Percentiles rank a stretch among this genome's conserved stretches.
Evolutionary conservation across 2,888 invertebrate species (phyloP).

Genomic region (Drosophila pseudotakahashii): DNA sequence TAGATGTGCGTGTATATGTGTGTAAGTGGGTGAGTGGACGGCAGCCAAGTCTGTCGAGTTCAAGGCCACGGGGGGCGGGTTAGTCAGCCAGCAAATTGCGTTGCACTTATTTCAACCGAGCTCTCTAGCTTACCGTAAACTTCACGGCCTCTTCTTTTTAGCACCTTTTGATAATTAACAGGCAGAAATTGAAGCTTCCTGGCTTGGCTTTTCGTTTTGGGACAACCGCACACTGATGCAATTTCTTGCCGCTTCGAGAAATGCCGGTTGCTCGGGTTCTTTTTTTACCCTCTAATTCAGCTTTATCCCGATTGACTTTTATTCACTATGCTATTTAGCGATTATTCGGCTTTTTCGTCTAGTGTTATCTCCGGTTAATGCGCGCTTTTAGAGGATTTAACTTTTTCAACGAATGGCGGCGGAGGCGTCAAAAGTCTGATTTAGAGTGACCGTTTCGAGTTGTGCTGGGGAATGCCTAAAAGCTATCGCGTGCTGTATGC

Average conservation of each 20-base stretch:
- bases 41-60: constrained; percentile 71
- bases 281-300: neutral
- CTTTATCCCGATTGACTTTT: neutral
- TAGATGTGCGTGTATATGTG: constrained; percentile 9
- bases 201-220: constrained; percentile 9
- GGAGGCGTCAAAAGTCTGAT: constrained; percentile 14
- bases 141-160: constrained; percentile 4
- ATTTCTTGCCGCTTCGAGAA: constrained; percentile 48
- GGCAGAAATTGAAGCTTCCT: constrained; percentile 5
- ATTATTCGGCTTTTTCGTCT: neutral
- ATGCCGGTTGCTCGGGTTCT: constrained; percentile 23
- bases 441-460: constrained; percentile 12
- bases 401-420: constrained; percentile 32
- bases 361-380: neutral
- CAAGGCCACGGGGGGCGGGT: constrained; percentile 60
- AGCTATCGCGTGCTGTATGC: neutral
- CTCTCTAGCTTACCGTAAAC: constrained; percentile 35
- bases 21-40: constrained; percentile 48
- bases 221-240: constrained; percentile 64
- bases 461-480: too few species aligned
- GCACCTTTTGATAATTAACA: constrained; percentile 14
- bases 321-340: neutral
- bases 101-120: constrained; percentile 35
- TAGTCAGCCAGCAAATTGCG: constrained; percentile 66
- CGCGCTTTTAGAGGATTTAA: constrained; percentile 12